A percentile compares a stretch with the other conserved stretches of the same genome.
phyloP scores from a whole-genome alignment of 2,888 invertebrate genomes.

The Amphipoea oculea region DNA sequence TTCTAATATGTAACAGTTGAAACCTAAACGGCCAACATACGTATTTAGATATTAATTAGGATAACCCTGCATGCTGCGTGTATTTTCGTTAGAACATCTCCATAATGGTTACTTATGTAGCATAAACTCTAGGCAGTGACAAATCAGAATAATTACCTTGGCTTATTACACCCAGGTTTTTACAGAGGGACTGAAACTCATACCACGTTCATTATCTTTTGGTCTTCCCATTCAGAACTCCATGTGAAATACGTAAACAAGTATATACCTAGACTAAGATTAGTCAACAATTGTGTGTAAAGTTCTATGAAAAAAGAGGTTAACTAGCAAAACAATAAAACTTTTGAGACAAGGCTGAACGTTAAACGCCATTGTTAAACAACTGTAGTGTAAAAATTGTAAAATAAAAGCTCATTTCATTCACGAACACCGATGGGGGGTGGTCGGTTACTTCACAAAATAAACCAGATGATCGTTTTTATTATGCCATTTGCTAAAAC shows the following conservation, averaged over 20 bases:
- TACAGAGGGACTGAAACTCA: background rate
- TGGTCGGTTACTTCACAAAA: conserved; percentile 36
- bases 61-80: background rate
- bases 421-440: conserved; percentile 16
- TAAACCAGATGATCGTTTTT: conserved; percentile 56
- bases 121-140: background rate
- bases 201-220: background rate
- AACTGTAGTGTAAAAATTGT: conserved; percentile 8
- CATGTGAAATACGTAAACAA: background rate
- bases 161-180: background rate
- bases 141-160: background rate
- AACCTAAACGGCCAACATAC: background rate
- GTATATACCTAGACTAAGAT: background rate
- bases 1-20: background rate
- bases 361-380: conserved; percentile 19
- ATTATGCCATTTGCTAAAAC: conserved; percentile 58
- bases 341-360: conserved; percentile 16
- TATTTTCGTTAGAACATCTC: background rate
- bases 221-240: background rate
- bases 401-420: conserved; percentile 35
- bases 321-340: conserved; percentile 23
- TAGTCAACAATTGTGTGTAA: background rate
- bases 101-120: background rate
- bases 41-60: background rate
- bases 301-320: background rate